Evolutionary conservation across 2,888 invertebrate genomes (phyloP).

Genomic region (Perizoma affinitatum): DNA sequence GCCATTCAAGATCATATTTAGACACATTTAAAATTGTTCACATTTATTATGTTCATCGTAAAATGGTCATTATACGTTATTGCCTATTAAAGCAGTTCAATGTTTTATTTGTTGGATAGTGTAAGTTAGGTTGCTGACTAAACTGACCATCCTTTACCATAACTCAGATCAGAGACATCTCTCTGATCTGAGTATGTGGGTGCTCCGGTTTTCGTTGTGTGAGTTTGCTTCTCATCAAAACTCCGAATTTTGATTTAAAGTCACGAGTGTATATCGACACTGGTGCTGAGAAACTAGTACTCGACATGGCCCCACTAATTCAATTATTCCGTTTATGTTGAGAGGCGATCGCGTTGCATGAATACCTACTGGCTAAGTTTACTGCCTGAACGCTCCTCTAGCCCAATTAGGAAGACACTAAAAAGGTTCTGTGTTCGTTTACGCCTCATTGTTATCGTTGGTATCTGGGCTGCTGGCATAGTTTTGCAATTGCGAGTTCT

Average conservation of each 20-base stretch:
- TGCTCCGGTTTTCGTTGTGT: no score
- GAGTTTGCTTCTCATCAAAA: no score
- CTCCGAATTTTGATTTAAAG: not conserved
- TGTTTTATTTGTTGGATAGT: no score
- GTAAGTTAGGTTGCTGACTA: no score
- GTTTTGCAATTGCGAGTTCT: conserved; percentile 66
- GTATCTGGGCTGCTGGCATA: conserved; percentile 70
- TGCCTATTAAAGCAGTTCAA: no score
- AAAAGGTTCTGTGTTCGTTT: conserved; percentile 75
- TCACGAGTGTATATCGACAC: conserved; percentile 22
- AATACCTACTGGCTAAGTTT: conserved; percentile 63
- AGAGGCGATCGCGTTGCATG: conserved; percentile 75
- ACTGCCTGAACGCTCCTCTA: conserved; percentile 58
- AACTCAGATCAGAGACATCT: no score
- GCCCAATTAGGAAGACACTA: conserved; percentile 79
- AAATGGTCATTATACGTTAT: not conserved
- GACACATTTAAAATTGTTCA: conserved; percentile 38
- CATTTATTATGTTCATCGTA: conserved; percentile 38
- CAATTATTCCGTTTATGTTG: conserved; percentile 80
- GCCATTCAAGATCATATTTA: conserved; percentile 40
- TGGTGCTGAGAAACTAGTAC: conserved; percentile 53
- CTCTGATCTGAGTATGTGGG: no score
- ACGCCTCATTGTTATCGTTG: conserved; percentile 74
- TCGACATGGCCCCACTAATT: conserved; percentile 72
- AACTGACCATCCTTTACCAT: no score